phyloP scores from a whole-genome alignment of 1,140 invertebrate genomes.

The Microplitis demolitor region DNA sequence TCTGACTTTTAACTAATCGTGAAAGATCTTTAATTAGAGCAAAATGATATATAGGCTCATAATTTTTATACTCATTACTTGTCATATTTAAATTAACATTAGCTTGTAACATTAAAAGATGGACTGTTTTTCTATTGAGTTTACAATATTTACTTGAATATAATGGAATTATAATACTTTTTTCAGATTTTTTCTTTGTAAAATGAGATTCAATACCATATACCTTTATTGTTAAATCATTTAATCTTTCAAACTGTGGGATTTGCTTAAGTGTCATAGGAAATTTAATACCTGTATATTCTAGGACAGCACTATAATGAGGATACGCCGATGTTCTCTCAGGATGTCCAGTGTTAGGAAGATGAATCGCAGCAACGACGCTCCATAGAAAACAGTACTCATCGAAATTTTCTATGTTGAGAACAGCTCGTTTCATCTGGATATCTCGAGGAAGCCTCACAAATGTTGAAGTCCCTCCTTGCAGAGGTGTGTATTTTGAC shows the following conservation, averaged over 20 bases:
- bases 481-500: conserved; percentile 40
- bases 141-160: conserved; percentile 42
- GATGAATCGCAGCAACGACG: conserved; percentile 17
- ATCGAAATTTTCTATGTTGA: conserved; percentile 14
- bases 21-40: conserved; percentile 24
- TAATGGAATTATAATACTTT: conserved; percentile 40
- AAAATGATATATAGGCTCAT: conserved; percentile 19
- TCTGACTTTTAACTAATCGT: conserved; percentile 23
- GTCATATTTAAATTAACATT: background rate
- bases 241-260: conserved; percentile 48
- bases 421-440: conserved; percentile 29
- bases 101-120: conserved; percentile 23
- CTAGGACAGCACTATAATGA: conserved; percentile 40
- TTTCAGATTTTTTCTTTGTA: background rate
- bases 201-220: conserved; percentile 26
- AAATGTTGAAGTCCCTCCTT: conserved; percentile 30
- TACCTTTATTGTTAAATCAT: conserved; percentile 46
- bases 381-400: conserved; percentile 15
- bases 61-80: background rate
- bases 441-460: conserved; percentile 22
- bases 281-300: conserved; percentile 48
- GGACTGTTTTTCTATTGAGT: conserved; percentile 19
- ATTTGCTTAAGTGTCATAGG: conserved; percentile 49
- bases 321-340: conserved; percentile 41
- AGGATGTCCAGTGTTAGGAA: conserved; percentile 33